These are phyloP conservation scores for Cataglyphis hispanica DNA, from an alignment of 1,140 invertebrate genomes.

Conservation along the genomic window DNA sequence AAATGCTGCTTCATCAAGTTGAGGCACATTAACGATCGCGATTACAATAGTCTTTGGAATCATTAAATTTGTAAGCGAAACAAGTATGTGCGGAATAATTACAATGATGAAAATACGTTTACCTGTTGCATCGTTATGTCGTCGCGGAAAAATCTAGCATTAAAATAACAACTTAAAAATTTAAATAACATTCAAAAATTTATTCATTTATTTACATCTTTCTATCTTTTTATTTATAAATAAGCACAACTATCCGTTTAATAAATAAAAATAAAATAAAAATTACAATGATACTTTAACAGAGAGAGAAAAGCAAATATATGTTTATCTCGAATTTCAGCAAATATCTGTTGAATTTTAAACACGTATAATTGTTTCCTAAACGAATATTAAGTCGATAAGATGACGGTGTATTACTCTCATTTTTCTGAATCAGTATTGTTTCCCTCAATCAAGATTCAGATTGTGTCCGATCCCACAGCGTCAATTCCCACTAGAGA, in stretches of 20 bases:
- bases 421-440: constrained; percentile 2
- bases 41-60: not conserved
- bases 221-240: not conserved
- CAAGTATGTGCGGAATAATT: not conserved
- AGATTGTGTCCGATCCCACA: constrained; percentile 33
- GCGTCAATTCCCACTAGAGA: constrained; percentile 28
- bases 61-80: constrained; percentile 23
- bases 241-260: not conserved
- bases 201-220: not conserved
- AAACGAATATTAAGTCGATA: constrained; percentile 8
- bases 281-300: not conserved
- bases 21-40: constrained; percentile 7
- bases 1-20: not conserved
- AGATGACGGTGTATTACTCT: not conserved
- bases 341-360: not conserved
- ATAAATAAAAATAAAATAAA: not conserved
- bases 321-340: not conserved
- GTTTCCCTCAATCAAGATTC: constrained; percentile 31
- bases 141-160: not conserved
- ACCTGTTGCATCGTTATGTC: constrained; percentile 18
- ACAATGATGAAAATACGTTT: not conserved
- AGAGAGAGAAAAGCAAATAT: not conserved
- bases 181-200: not conserved
- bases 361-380: not conserved
- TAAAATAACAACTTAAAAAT: not conserved